Base-by-base conservation (phyloP, 2,797 vertebrate species). In the Anabacerthia variegaticeps region DNA sequence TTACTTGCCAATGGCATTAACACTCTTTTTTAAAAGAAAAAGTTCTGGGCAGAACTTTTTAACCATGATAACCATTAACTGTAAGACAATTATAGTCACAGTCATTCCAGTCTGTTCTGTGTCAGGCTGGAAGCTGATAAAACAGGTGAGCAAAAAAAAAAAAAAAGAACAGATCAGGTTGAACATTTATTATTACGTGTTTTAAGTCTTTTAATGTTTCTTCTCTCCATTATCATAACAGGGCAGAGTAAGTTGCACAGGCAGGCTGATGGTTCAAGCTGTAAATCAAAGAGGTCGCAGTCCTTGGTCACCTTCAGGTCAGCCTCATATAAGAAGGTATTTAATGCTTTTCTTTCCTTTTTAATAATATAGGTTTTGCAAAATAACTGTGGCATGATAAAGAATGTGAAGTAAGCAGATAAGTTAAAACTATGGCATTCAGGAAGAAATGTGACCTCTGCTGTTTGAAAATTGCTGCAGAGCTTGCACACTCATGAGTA, bases 251-350 rank as follows among this genome's bases (percentile, higher is more conserved):
- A 99, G 99, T 96, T 99, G 99, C 95, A 99, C 99, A 0, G 99
- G 99, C 91, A 98, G 99, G 97, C 98, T 99, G 97, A 99, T 99
- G 99, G 99, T 99, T 18, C 99, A 99, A 97, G 99, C 99, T 34
- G 99, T 99, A 92, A 99, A 99, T 98, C 99, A 99, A 92, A 98
- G 99, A 95, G 99, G 99, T 48, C 98, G 99, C 39, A 99, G 99
- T 96, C 98, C 98, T 17, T 98, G 99, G 85, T 98, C 99, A 26
- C 95, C 99, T 58, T 98, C 99, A 14, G 98, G 98, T 95, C 98
- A 98, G 63, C 97, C 97, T 59, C 99, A 99, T 84, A 97, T 98
- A 92, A 99, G 99, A 98, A 99, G 99, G 98, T 98, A 98, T 58
- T 52, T 37, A 16, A 54, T 24, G 36, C 9, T 24, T 54, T 65